Conservation (phyloP, 2,797 vertebrate species). For the Micropoecilia bifurca region DNA sequence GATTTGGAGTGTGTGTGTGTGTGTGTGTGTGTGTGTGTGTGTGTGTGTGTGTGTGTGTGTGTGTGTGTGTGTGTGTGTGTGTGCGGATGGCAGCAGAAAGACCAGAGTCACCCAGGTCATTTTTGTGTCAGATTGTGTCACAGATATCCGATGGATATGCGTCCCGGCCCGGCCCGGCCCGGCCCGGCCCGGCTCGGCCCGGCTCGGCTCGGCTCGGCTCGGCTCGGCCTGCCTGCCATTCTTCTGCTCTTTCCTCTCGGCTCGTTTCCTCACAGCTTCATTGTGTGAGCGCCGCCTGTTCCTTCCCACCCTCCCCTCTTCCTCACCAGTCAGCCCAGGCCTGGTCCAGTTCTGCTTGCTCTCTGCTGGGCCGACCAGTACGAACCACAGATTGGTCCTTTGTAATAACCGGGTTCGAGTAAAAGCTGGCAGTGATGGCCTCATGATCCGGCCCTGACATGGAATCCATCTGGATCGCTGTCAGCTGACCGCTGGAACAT, state of each 20-base stretch:
- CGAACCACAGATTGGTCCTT: not conserved
- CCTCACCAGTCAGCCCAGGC: not conserved
- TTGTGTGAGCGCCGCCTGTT: slow-evolving; percentile 36
- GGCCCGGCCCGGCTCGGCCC: too few species aligned
- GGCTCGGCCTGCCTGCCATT: not conserved
- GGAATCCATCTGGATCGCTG: not conserved
- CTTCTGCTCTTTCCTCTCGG: slow-evolving; percentile 25
- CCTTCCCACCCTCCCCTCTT: slow-evolving; percentile 33
- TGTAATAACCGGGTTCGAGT: not conserved
- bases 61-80: too few species aligned
- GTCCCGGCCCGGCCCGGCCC: not conserved
- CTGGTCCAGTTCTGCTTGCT: not conserved
- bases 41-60: not conserved
- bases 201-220: too few species aligned
- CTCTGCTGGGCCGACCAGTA: not conserved
- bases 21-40: not conserved
- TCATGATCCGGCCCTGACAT: slow-evolving; percentile 4
- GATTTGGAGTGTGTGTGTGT: not conserved
- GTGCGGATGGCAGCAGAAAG: not conserved
- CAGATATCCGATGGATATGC: not conserved
- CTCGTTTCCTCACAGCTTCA: slow-evolving; percentile 51
- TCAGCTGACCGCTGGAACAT: slow-evolving; percentile 4
- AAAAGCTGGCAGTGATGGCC: not conserved
- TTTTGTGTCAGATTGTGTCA: not conserved
- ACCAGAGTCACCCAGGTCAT: not conserved